Conservation (phyloP, 1,140 invertebrate genomes). For the Eulimnadia texana region DNA sequence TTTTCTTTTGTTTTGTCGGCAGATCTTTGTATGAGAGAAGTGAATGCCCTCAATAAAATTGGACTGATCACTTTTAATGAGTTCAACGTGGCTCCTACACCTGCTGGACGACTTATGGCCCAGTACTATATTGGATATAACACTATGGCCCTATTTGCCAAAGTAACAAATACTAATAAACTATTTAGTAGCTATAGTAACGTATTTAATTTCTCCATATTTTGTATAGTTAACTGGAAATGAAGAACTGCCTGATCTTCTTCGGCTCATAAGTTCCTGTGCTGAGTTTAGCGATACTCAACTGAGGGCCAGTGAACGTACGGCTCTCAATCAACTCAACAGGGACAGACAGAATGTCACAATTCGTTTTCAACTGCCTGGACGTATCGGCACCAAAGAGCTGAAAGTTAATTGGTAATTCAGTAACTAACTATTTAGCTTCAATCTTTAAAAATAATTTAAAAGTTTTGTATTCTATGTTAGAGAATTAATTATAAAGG, state of each 20-base stretch:
- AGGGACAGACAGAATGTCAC: conserved; percentile 35
- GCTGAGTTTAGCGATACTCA: conserved; percentile 44
- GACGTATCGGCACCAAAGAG: conserved; percentile 42
- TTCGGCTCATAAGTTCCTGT: conserved; percentile 32
- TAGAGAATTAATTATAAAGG: too few species aligned
- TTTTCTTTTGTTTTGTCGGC: conserved; percentile 23
- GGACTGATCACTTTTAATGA: conserved; percentile 40
- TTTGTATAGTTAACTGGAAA: conserved; percentile 29
- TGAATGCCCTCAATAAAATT: conserved; percentile 36
- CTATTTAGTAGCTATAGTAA: too few species aligned
- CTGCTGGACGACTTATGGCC: conserved; percentile 43
- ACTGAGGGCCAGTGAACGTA: conserved; percentile 42
- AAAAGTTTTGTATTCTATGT: not conserved
- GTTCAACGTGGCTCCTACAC: conserved; percentile 36
- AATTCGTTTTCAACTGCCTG: conserved; percentile 43
- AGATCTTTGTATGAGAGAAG: conserved; percentile 39
- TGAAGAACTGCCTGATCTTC: conserved; percentile 26
- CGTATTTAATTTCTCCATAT: too few species aligned
- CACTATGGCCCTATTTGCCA: conserved; percentile 43
- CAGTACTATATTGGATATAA: conserved; percentile 43
- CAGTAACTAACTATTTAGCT: not conserved
- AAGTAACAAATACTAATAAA: conserved; percentile 27
- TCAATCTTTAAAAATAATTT: not conserved
- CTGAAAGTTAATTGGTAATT: conserved; percentile 50
- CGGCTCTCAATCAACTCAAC: conserved; percentile 43